Conservation (phyloP, 2,888 invertebrate genomes). For the Boloria euphrosyne region DNA sequence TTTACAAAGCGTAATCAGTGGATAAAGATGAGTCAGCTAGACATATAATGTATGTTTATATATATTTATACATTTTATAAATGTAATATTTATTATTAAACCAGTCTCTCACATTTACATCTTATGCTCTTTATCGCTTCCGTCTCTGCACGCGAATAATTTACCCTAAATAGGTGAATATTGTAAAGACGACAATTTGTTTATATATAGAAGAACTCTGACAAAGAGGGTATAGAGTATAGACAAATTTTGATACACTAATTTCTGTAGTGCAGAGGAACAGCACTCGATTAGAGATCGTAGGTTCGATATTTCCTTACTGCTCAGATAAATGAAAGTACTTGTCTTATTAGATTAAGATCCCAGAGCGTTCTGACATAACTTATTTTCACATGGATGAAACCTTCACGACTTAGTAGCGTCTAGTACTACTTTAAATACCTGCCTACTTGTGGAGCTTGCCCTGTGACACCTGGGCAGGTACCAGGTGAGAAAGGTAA, state of each 20-base stretch:
- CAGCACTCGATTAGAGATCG: neutral
- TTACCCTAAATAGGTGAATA: neutral
- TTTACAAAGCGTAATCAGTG: constrained; percentile 21
- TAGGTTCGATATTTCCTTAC: neutral
- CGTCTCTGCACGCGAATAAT: constrained; percentile 23
- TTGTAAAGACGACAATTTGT: neutral
- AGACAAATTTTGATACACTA: neutral
- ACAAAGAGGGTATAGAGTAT: neutral
- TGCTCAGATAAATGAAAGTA: neutral
- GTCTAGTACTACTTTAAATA: no score
- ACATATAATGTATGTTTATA: constrained; percentile 36
- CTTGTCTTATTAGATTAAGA: no score
- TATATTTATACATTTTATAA: constrained; percentile 66
- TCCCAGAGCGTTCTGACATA: no score
- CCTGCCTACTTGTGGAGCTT: no score
- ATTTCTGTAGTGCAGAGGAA: neutral
- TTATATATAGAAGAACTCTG: constrained; percentile 5
- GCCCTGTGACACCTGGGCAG: no score
- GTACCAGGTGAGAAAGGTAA: no score
- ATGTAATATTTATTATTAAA: constrained; percentile 57
- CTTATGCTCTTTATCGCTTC: constrained; percentile 27
- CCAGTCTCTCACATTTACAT: constrained; percentile 39
- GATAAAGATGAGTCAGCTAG: constrained; percentile 12
- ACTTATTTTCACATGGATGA: no score
- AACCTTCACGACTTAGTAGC: no score